A percentile compares a stretch with the other conserved stretches of the same genome.
Evolutionary conservation across 2,888 invertebrate species (phyloP).

Genomic region (Hedychridium roseum): DNA sequence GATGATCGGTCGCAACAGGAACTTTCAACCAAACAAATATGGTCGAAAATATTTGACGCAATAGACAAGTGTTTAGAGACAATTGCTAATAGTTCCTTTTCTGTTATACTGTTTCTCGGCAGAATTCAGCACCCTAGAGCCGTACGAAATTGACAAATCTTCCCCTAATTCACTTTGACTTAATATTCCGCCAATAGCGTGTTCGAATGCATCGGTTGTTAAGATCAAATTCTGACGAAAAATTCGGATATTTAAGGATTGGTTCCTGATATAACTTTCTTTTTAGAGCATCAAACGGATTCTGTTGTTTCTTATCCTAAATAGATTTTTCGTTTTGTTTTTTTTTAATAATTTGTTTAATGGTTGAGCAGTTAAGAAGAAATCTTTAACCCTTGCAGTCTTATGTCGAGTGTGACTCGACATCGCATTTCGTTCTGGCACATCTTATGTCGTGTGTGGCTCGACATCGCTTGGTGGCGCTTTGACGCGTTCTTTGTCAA

Average conservation of each 20-base stretch:
- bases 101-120: neutral
- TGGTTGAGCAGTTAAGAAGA: neutral
- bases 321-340: neutral
- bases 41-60: neutral
- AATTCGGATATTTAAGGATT: neutral
- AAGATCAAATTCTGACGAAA: neutral
- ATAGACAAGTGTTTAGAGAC: no score
- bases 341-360: neutral
- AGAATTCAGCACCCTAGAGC: neutral
- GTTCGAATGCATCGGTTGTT: neutral
- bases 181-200: conserved; percentile 1
- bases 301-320: neutral
- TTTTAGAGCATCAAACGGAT: neutral
- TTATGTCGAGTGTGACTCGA: no score
- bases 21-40: neutral
- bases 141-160: neutral
- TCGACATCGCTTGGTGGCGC: no score
- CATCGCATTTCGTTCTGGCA: no score
- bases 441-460: no score
- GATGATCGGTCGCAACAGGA: neutral
- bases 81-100: neutral
- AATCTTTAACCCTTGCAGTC: no score
- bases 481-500: no score
- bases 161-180: neutral
- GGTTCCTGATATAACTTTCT: neutral